A percentile compares a stretch with the other conserved stretches of the same genome.
Conservation (phyloP, 2,113 vertebrate genomes). For the Pachyramphus minor region DNA sequence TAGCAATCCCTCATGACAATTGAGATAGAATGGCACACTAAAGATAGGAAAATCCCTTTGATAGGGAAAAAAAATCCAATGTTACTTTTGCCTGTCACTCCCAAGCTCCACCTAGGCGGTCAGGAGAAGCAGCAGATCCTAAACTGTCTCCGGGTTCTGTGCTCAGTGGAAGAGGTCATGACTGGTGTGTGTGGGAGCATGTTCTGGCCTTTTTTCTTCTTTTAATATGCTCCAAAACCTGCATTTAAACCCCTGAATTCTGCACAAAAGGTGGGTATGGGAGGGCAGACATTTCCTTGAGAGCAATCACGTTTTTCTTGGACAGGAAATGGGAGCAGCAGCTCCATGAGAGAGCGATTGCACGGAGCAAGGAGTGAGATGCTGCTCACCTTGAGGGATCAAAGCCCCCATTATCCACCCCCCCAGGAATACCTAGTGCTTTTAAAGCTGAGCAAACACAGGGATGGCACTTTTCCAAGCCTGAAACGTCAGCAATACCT, state of each 20-base stretch:
- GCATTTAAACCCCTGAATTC: neutral
- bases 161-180: fast-evolving
- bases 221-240: neutral
- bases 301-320: neutral
- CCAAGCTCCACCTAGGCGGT: neutral
- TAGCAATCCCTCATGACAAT: neutral
- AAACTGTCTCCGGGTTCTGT: neutral
- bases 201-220: neutral
- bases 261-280: neutral
- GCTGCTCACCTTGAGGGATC: neutral
- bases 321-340: neutral
- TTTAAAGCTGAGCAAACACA: constrained; percentile 23
- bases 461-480: neutral
- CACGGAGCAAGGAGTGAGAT: fast-evolving
- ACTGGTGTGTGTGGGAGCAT: neutral
- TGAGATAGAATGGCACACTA: neutral
- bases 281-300: fast-evolving
- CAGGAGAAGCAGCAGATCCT: neutral
- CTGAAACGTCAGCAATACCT: neutral
- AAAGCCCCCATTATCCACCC: neutral
- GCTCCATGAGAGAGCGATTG: fast-evolving
- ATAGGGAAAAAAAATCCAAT: neutral
- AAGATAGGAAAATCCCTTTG: neutral
- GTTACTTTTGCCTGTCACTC: fast-evolving
- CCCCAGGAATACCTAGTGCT: neutral